Conservation (phyloP, 53 echinoderm and acorn worm species). For the Astropecten irregularis region DNA sequence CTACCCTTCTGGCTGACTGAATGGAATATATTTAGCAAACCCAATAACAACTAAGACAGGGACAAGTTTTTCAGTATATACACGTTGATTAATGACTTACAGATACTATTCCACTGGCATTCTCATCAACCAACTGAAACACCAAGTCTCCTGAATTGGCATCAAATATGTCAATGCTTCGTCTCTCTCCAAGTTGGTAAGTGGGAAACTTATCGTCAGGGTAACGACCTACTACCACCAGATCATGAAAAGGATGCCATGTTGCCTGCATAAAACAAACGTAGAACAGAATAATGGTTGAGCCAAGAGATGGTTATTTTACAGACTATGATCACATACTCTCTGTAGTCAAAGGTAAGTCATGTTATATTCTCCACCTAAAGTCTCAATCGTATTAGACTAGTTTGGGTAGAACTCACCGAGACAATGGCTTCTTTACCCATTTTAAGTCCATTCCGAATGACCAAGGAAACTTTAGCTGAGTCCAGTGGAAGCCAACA, state of each 20-base stretch:
- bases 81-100: too few species aligned
- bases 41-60: too few species aligned
- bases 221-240: constrained; percentile 76
- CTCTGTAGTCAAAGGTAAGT: background rate
- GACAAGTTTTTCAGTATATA: too few species aligned
- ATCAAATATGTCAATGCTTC: constrained; percentile 71
- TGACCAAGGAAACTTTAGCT: too few species aligned
- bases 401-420: too few species aligned
- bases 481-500: too few species aligned
- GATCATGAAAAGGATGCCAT: constrained; percentile 75
- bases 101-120: constrained; percentile 64
- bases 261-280: constrained; percentile 58
- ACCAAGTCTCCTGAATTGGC: constrained; percentile 72
- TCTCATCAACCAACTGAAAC: constrained; percentile 73
- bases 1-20: too few species aligned
- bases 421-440: too few species aligned
- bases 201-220: constrained; percentile 67
- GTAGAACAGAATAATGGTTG: too few species aligned
- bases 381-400: too few species aligned
- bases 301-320: background rate
- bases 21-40: too few species aligned
- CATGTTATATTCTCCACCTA: background rate
- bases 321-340: background rate
- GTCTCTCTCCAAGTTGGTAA: constrained; percentile 38
- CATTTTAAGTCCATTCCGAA: too few species aligned